Evolutionary conservation across 1,140 invertebrate species (phyloP).

Genomic region (Chlorops oryzae): DNA sequence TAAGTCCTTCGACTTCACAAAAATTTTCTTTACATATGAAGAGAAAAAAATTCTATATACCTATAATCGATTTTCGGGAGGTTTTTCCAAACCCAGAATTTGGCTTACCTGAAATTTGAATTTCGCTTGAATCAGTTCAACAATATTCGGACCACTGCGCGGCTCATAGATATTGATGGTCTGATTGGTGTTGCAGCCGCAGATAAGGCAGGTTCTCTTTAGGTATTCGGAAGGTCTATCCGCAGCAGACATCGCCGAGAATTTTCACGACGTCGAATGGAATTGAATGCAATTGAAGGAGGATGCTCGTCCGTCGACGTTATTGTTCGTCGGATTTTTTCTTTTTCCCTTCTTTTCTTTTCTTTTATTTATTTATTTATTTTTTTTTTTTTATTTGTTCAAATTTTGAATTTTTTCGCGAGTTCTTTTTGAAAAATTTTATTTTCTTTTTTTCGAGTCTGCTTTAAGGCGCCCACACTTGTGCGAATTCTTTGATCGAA

Average conservation of each 20-base stretch:
- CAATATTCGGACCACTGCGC: slow-evolving; percentile 44
- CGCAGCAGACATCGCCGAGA: slow-evolving; percentile 16
- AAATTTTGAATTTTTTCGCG: background rate
- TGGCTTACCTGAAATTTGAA: slow-evolving; percentile 44
- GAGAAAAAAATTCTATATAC: no score
- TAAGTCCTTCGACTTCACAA: no score
- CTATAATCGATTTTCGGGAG: no score
- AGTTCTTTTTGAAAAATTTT: background rate
- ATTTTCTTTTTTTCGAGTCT: background rate
- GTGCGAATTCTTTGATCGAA: background rate
- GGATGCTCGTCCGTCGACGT: background rate
- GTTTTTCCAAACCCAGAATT: no score
- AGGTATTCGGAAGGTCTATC: slow-evolving; percentile 40
- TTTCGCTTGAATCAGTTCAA: slow-evolving; percentile 46
- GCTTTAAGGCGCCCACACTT: background rate
- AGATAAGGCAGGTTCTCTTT: slow-evolving; percentile 46
- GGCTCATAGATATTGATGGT: slow-evolving; percentile 47
- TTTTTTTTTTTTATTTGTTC: background rate
- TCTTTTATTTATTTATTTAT: background rate
- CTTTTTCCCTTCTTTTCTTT: background rate
- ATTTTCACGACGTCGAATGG: slow-evolving; percentile 24
- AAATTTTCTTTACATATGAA: no score
- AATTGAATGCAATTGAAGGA: slow-evolving; percentile 16
- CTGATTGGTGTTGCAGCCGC: slow-evolving; percentile 44
- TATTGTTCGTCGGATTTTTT: background rate